Evolutionary conservation across 2,113 vertebrate species (phyloP), one percentile per base, ranked within the genome.

Genomic region (Chaetorhynchus papuensis): DNA sequence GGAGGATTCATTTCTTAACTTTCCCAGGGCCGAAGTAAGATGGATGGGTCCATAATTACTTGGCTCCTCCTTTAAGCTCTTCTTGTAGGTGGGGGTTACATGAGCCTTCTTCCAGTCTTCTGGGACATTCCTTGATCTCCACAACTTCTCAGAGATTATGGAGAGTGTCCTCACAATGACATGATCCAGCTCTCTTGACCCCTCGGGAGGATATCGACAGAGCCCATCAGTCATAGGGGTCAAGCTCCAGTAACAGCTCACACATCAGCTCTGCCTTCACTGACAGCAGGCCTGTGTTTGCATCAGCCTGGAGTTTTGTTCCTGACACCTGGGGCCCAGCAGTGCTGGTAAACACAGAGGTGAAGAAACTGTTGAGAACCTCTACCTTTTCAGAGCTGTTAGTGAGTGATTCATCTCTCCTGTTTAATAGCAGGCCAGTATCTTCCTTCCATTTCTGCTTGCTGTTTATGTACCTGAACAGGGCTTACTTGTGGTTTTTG

Each of bases 301-400:
- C 17, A 44, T 35, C 31, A 61, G 23, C 42, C 17, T 17, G 37
- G 14, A 33, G 5, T 89, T 56, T 50, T 63, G 9, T 27, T 35
- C 37, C 42, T 1, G 0, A 8, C 31, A 39, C 10, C 60, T 35
- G 9, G 4, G 4, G 10, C 9, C 28, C 53, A 72, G 30, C 11
- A 45, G 15, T 28, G 18, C 4, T 63, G 10, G 30, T 28, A 47
- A 87, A 44, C 47, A 42, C 35, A 42, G 8, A 11, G n/a, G n/a
- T 18, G 12, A 35, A 76, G 26, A 47, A 59, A 2, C 0, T n/a
- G 7, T 16, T 64, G 28, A 69, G 21, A 57, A 69, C 14, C 15
- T 57, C 49, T 64, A 6, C 4, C 14, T 60, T 59, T 49, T 54
- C 45, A 66, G 50, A 31, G 22, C 11, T 35, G 35, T 22, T n/a